phyloP scores from a whole-genome alignment of 2,888 invertebrate species.

The Catocala fraxini region DNA sequence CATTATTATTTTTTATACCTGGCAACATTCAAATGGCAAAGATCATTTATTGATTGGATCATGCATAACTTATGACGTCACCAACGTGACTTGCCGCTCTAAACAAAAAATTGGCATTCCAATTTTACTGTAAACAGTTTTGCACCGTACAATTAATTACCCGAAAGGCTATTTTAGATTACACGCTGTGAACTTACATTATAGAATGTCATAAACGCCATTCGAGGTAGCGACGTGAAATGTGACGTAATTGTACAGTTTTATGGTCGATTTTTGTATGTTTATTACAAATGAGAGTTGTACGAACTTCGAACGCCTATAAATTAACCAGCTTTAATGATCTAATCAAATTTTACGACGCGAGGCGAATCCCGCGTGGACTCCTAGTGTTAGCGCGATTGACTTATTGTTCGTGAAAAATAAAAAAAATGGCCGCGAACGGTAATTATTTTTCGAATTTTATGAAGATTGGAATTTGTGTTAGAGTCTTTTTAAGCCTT shows the following conservation, averaged over 20 bases:
- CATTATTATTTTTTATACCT: slow-evolving; percentile 21
- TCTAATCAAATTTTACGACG: slow-evolving; percentile 88
- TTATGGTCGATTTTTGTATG: slow-evolving; percentile 75
- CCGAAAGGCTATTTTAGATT: slow-evolving; percentile 81
- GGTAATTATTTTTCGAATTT: slow-evolving; percentile 84
- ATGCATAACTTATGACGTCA: slow-evolving; percentile 42
- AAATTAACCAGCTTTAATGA: slow-evolving; percentile 87
- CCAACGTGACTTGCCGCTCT: slow-evolving; percentile 33
- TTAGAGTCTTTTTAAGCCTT: slow-evolving; percentile 77
- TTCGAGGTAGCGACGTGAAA: slow-evolving; percentile 50
- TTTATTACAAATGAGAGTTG: slow-evolving; percentile 77
- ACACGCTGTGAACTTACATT: slow-evolving; percentile 60
- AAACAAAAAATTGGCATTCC: slow-evolving; percentile 38
- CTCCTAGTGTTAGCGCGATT: slow-evolving; percentile 86
- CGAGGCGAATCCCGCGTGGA: slow-evolving; percentile 82
- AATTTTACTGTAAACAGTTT: slow-evolving; percentile 52
- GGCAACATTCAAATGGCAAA: slow-evolving; percentile 27
- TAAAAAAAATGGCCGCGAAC: slow-evolving; percentile 55
- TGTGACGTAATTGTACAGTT: slow-evolving; percentile 57
- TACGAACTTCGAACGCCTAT: slow-evolving; percentile 82
- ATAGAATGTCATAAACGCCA: slow-evolving; percentile 69
- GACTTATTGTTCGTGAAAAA: slow-evolving; percentile 80
- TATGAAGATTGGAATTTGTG: slow-evolving; percentile 86
- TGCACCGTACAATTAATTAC: slow-evolving; percentile 70
- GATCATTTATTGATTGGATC: slow-evolving; percentile 39